Evolutionary conservation across 2,113 vertebrate species (phyloP), one percentile per base, ranked within the genome.

Genomic region (Saccopteryx bilineata): DNA sequence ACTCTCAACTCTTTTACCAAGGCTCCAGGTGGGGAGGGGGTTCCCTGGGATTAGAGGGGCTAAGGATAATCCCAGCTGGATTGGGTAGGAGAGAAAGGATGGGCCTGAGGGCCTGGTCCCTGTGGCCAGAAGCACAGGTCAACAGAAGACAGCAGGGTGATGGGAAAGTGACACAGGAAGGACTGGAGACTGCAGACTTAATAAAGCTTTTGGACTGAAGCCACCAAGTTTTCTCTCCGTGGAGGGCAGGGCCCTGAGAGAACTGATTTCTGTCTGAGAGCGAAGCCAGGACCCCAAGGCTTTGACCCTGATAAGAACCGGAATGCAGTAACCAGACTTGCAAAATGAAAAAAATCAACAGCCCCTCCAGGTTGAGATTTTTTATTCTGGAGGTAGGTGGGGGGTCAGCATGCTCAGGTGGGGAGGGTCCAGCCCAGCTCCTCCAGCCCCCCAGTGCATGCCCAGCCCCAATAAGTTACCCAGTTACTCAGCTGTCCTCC

Each of bases 371-470:
- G 78, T 69, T 93, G 96, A 76, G 71, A 90, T 52, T 90, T 71
- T 97, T 98, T 97, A 98, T 98, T 98, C 90, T 87, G 94, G 95
- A 97, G 97, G 96, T 93, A 94, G 95, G 95, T 72, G 23, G n/a
- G 75, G 87, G 69, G 31, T 92, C 94, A 24, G 91, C 97, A 97
- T 97, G 97, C 97, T 97, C 82, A 96, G 92, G 92, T 96, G 94
- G 94, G 94, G 95, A 96, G 95, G 94, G 92, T 95, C 96, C 96
- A 88, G 91, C 90, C 96, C 96, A 95, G 90, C 85, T 96, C 96
- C 87, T 96, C 90, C 93, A 93, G 88, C 85, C 87, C 96, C 92
- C 89, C 72, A 92, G 88, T 60, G 84, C 92, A 95, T 96, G 95
- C 95, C 95, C 72, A 93, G 69, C 92, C 96, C 96, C 94, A 96